Conservation (phyloP, 1,140 invertebrate genomes). For the Pseudomyrmex dendroicus region DNA sequence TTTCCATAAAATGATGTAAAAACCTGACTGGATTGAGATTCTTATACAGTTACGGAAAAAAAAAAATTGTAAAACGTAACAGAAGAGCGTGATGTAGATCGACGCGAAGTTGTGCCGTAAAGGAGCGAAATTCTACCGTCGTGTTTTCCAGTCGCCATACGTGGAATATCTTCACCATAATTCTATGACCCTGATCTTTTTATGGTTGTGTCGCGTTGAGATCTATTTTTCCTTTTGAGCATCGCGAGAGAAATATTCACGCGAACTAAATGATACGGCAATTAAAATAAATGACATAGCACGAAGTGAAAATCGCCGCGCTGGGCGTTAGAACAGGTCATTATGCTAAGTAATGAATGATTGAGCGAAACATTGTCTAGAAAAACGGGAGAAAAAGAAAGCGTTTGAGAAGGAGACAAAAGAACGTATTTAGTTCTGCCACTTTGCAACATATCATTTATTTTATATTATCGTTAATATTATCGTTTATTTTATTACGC, state of each 20-base stretch:
- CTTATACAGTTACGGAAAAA: not conserved
- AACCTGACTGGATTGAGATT: not conserved
- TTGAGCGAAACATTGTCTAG: not conserved
- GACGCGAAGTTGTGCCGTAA: constrained; percentile 55
- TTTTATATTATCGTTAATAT: too few species aligned
- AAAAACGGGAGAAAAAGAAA: not conserved
- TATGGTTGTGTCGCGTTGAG: not conserved
- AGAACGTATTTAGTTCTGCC: not conserved
- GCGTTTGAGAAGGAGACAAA: not conserved
- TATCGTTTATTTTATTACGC: constrained; percentile 5
- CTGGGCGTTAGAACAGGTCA: not conserved
- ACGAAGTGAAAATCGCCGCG: constrained; percentile 1
- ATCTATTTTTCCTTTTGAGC: not conserved
- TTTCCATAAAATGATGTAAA: too few species aligned
- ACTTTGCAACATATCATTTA: not conserved
- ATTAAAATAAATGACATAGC: constrained; percentile 14
- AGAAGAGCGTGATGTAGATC: constrained; percentile 64
- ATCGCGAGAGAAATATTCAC: not conserved
- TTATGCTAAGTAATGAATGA: not conserved
- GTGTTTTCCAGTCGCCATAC: constrained; percentile 24
- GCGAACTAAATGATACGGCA: too few species aligned
- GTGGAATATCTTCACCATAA: not conserved
- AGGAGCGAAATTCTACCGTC: constrained; percentile 73
- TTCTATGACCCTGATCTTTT: not conserved
- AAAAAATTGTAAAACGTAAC: constrained; percentile 20